Evolutionary conservation across 1,140 invertebrate species (phyloP), one percentile per base, ranked within the genome.

Genomic region (Tigriopus japonicus): DNA sequence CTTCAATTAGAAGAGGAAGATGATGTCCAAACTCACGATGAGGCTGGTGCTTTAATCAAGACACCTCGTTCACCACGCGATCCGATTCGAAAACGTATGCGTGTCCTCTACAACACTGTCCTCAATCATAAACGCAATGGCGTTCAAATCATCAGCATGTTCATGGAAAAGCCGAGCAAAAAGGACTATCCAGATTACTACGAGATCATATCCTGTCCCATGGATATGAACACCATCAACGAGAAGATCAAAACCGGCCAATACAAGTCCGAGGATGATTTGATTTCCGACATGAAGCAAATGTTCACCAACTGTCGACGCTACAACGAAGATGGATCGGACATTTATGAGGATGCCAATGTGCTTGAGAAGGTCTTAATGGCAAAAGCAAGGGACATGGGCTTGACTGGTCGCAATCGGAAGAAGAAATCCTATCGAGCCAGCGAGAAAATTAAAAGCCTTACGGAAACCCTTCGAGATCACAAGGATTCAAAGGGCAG

Each of bases 281-380:
- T 61, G 14, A 35, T 61, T 14, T 13, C 43, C 14, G 59, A 61
- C 49, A 24, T 21, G 13, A 61, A 53, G 28, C 73, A 91, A 14
- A 95, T 98, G 91, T 96, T 97, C 72, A 81, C 81, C 55, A 97
- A 97, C 72, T 96, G 92, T 68, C 81, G 89, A 0, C 83, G 87
- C 66, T 97, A 92, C 70, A 98, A 98, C 71, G 92, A 96, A 73
- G 91, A 95, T 73, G 84, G 86, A 24, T 95, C 91, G 0, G 80
- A 85, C 66, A 93, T 97, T 66, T 94, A 92, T 67, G 85, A 92
- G 67, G 92, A 97, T 75, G 90, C 92, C 0, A 87, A 85, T 68
- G 80, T 82, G 28, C 72, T 97, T 23, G 90, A 96, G 69, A 81
- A 81, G 67, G 80, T 87, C 10, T 72, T 97, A 21, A 82, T 84